A percentile compares a stretch with the other conserved stretches of the same genome.
These are phyloP conservation scores for Ptychobarbus kaznakovi DNA, from an alignment of 2,797 vertebrate species.

Conservation along the genomic window DNA sequence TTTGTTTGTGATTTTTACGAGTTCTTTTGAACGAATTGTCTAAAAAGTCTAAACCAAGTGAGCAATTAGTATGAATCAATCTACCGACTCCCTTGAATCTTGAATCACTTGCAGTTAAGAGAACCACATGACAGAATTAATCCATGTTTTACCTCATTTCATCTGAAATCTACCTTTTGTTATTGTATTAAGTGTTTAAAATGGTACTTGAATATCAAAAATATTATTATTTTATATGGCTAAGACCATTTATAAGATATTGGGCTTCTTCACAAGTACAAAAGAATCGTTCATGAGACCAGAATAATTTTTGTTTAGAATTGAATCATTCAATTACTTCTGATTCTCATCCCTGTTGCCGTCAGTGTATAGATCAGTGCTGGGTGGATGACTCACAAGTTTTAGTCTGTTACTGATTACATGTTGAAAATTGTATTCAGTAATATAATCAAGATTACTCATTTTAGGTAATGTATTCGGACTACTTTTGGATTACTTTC, in stretches of 20 bases:
- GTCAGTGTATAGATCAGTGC: background rate
- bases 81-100: background rate
- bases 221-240: background rate
- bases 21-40: background rate
- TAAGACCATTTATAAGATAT: too few relatives aligned
- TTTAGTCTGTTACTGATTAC: background rate
- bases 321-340: background rate
- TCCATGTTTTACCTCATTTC: background rate
- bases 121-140: background rate
- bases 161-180: background rate
- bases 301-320: background rate
- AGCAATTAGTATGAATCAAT: background rate
- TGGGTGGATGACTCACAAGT: background rate
- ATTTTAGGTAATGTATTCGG: background rate
- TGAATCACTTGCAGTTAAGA: background rate
- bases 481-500: too few relatives aligned
- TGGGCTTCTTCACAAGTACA: background rate
- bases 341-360: slow-evolving; percentile 15
- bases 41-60: background rate
- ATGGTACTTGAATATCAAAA: background rate
- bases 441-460: background rate
- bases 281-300: background rate
- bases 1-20: background rate
- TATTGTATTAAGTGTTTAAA: background rate
- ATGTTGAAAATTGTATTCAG: background rate